Percentiles rank a stretch among this genome's conserved stretches.
Evolutionary conservation across 1,140 invertebrate genomes (phyloP).

Genomic region (Pemphigus obesinymphae): DNA sequence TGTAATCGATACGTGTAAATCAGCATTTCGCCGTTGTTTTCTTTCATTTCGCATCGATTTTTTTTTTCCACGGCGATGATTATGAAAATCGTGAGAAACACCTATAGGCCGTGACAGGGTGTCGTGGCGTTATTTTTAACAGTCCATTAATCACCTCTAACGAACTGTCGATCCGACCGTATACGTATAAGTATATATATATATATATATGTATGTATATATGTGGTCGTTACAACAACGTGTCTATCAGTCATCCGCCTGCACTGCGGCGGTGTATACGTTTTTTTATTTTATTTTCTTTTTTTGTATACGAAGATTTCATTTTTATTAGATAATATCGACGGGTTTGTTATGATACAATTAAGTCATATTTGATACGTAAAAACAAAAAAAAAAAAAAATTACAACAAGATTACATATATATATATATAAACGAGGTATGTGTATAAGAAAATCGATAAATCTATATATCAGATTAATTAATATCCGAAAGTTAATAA

Average conservation of each 20-base stretch:
- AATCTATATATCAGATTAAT: too few species aligned
- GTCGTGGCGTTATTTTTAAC: constrained; percentile 36
- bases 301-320: too few species aligned
- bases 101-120: not conserved
- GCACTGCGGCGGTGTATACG: not conserved
- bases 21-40: not conserved
- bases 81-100: constrained; percentile 6
- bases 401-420: not conserved
- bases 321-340: constrained; percentile 15
- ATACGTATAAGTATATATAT: too few species aligned
- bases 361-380: not conserved
- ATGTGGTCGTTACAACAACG: not conserved
- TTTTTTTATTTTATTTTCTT: not conserved
- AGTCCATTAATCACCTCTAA: constrained; percentile 31
- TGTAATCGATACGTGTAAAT: not conserved
- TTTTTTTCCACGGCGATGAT: not conserved
- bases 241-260: not conserved
- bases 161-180: not conserved
- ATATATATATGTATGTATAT: too few species aligned
- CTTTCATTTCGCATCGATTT: not conserved
- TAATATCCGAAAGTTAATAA: too few species aligned
- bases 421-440: too few species aligned
- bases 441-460: too few species aligned
- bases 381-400: not conserved
- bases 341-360: not conserved